Evolutionary conservation across 2,113 vertebrate genomes (phyloP).

Genomic region (Salminus brasiliensis): DNA sequence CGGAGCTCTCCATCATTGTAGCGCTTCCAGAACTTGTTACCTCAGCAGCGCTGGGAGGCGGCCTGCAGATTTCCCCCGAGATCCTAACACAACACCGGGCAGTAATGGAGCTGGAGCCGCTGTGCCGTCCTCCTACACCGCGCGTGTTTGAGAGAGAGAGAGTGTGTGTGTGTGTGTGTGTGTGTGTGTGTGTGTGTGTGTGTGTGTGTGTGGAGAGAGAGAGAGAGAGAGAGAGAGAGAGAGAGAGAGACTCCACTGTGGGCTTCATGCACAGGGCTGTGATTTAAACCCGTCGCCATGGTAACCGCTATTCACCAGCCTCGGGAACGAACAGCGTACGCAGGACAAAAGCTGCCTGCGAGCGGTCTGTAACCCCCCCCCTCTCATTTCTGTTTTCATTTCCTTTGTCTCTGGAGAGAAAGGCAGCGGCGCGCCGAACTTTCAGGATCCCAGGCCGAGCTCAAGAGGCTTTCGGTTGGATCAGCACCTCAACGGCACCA

Average conservation of each 20-base stretch:
- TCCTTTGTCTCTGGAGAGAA: no score
- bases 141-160: no score
- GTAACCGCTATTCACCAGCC: constrained; percentile 84
- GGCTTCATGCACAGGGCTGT: constrained; percentile 78
- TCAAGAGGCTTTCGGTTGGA: no score
- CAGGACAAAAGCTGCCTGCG: constrained; percentile 79
- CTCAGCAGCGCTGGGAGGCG: not conserved
- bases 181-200: constrained; percentile 39
- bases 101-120: not conserved
- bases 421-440: no score
- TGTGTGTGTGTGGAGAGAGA: constrained; percentile 73
- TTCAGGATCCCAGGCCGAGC: no score
- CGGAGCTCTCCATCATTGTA: not conserved
- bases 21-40: not conserved
- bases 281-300: constrained; percentile 86
- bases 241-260: constrained; percentile 75
- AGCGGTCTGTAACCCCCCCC: constrained; percentile 71
- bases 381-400: no score
- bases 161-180: not conserved
- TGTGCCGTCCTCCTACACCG: not conserved
- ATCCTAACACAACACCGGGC: not conserved
- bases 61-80: not conserved
- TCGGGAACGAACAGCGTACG: constrained; percentile 72
- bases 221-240: constrained; percentile 78
- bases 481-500: no score